Conservation (phyloP, 2,797 vertebrate species). For the Vultur gryphus region DNA sequence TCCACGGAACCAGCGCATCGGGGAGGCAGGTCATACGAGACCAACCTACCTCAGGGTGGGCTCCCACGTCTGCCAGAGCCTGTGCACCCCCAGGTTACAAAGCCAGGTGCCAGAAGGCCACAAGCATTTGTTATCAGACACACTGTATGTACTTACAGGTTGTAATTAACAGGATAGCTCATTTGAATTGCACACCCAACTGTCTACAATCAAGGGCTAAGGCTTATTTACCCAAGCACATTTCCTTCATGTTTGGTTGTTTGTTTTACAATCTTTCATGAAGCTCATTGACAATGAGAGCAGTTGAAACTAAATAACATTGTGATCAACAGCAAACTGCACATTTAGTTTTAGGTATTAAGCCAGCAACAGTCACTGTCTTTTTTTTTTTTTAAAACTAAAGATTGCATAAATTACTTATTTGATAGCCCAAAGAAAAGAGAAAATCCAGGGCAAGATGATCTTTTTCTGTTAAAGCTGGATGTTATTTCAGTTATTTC, state of each 20-base stretch:
- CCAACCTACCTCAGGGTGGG: not conserved
- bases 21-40: not conserved
- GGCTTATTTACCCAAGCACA: not conserved
- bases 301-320: not conserved
- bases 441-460: not conserved
- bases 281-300: not conserved
- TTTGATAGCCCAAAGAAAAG: not conserved
- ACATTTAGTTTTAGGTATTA: not conserved
- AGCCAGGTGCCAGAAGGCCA: not conserved
- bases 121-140: not conserved
- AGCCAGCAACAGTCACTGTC: not conserved
- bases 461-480: not conserved
- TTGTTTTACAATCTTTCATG: not conserved
- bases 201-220: accelerated
- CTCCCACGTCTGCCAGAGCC: not conserved
- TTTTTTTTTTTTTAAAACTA: not conserved
- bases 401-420: not conserved
- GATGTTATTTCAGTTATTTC: not conserved
- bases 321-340: not conserved
- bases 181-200: too few relatives aligned
- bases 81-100: not conserved
- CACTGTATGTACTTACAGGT: accelerated
- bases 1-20: accelerated
- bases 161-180: not conserved
- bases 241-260: not conserved